Evolutionary conservation across 1,140 invertebrate genomes (phyloP).

Genomic region (Rhagoletis pomonella): DNA sequence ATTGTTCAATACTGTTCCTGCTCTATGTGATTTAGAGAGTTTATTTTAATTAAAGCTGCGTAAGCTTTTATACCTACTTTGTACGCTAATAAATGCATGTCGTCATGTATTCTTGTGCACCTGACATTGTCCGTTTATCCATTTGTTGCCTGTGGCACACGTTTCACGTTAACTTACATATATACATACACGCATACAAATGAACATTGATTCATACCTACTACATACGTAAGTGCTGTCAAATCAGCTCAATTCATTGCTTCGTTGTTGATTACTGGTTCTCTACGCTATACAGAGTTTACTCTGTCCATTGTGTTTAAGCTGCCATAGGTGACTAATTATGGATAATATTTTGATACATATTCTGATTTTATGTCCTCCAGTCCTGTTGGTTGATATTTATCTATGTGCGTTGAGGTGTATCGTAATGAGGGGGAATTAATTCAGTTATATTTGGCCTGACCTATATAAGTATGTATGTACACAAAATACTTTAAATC

Average conservation of each 20-base stretch:
- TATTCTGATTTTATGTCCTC: conserved; percentile 16
- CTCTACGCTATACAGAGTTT: background rate
- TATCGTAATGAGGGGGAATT: background rate
- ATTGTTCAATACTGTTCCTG: too few relatives aligned
- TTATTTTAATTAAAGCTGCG: too few relatives aligned
- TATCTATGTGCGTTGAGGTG: background rate
- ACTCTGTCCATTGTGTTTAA: background rate
- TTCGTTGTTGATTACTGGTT: background rate
- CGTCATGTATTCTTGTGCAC: too few relatives aligned
- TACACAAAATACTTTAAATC: background rate
- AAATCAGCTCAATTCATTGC: background rate
- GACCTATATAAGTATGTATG: conserved; percentile 6
- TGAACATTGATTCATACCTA: background rate
- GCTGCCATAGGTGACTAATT: conserved; percentile 37
- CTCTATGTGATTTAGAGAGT: too few relatives aligned
- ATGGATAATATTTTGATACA: conserved; percentile 35
- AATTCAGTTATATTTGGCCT: conserved; percentile 16
- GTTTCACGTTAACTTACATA: background rate
- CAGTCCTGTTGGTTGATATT: background rate
- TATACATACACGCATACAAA: background rate
- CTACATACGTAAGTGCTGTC: background rate
- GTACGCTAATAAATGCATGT: too few relatives aligned
- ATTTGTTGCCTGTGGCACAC: background rate
- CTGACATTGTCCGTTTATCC: background rate
- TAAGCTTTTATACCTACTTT: too few relatives aligned